Evolutionary conservation across 2,888 invertebrate genomes (phyloP).

Genomic region (Adelognathus sp.): DNA sequence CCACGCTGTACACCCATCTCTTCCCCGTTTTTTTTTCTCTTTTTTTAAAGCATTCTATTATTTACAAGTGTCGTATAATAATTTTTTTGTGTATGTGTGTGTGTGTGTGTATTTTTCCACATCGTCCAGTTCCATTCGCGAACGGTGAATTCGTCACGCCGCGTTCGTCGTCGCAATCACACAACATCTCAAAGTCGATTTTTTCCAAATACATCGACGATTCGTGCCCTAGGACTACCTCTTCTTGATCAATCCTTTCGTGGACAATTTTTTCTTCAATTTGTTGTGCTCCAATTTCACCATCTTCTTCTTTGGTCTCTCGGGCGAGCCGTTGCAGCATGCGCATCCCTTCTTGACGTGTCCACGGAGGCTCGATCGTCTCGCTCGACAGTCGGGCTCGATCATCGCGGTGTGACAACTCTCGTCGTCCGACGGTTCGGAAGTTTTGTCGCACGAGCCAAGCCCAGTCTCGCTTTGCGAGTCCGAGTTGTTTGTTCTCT

Average conservation of each 20-base stretch:
- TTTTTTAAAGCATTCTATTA: slow-evolving; percentile 64
- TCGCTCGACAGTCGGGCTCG: slow-evolving; percentile 74
- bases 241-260: slow-evolving; percentile 77
- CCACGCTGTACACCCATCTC: slow-evolving; percentile 63
- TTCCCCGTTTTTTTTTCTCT: too few species aligned
- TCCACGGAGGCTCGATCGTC: slow-evolving; percentile 82
- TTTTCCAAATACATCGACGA: too few species aligned
- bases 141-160: slow-evolving; percentile 64
- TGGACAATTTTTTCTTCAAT: slow-evolving; percentile 73
- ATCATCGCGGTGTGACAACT: slow-evolving; percentile 67
- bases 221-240: slow-evolving; percentile 81
- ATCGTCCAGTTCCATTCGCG: slow-evolving; percentile 36
- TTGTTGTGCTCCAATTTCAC: slow-evolving; percentile 75
- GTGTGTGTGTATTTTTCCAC: not conserved
- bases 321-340: slow-evolving; percentile 85
- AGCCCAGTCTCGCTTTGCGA: slow-evolving; percentile 68
- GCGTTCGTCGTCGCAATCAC: too few species aligned
- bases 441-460: slow-evolving; percentile 73
- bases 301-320: slow-evolving; percentile 82
- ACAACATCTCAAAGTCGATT: too few species aligned
- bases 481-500: slow-evolving; percentile 71
- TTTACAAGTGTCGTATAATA: slow-evolving; percentile 56
- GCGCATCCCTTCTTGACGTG: slow-evolving; percentile 84
- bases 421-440: slow-evolving; percentile 77
- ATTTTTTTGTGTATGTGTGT: too few species aligned